A percentile compares a stretch with the other conserved stretches of the same genome.
These are phyloP conservation scores for Dicycla oo DNA, from an alignment of 2,888 invertebrate genomes.

Conservation along the genomic window DNA sequence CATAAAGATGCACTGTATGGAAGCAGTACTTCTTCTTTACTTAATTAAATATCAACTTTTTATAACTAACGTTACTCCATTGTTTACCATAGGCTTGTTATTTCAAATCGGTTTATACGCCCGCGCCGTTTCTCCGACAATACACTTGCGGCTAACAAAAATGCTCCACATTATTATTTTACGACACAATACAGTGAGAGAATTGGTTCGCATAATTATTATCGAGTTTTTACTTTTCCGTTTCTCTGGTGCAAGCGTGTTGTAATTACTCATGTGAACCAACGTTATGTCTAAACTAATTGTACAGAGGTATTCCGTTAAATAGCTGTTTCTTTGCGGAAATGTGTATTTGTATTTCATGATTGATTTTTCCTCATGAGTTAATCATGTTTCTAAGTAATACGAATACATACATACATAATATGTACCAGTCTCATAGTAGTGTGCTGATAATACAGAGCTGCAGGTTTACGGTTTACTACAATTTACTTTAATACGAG, in stretches of 20 bases:
- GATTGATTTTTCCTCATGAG: conserved; percentile 38
- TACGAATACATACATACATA: background rate
- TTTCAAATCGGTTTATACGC: conserved; percentile 44
- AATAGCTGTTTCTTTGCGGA: conserved; percentile 59
- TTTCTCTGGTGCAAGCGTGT: conserved; percentile 75
- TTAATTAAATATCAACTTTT: conserved; percentile 37
- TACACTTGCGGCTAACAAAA: conserved; percentile 72
- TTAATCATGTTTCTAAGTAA: conserved; percentile 10
- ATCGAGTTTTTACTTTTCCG: conserved; percentile 76
- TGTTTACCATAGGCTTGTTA: conserved; percentile 33
- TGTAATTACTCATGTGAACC: conserved; percentile 82
- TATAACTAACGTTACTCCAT: conserved; percentile 33
- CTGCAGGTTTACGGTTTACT: background rate
- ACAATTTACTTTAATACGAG: no score
- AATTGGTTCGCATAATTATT: conserved; percentile 79
- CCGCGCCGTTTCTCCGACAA: conserved; percentile 39
- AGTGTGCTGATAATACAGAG: background rate
- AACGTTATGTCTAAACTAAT: conserved; percentile 56
- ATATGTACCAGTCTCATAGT: background rate
- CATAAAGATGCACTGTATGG: conserved; percentile 8
- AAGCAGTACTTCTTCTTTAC: background rate
- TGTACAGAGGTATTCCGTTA: conserved; percentile 44
- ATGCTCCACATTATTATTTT: conserved; percentile 72
- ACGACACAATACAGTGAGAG: conserved; percentile 72
- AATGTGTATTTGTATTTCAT: conserved; percentile 38